Conservation (phyloP, 2,113 vertebrate species). For the Panthera uncia region DNA sequence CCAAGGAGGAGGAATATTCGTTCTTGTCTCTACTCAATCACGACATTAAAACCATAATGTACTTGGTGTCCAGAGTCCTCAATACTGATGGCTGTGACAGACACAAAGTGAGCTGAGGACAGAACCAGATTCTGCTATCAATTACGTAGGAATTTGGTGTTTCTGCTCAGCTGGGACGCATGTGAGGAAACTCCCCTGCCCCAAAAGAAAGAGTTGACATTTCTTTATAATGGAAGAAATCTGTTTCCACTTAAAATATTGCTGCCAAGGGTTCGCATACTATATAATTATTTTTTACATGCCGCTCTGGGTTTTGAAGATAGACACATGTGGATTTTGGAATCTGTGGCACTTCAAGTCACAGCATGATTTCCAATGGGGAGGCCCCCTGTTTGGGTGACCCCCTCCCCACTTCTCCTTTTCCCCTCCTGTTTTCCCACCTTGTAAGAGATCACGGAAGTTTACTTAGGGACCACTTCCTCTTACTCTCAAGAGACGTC, state of each 20-base stretch:
- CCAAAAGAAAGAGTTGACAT: constrained; percentile 78
- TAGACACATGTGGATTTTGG: constrained; percentile 63
- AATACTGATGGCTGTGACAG: constrained; percentile 32
- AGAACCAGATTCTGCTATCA: constrained; percentile 70
- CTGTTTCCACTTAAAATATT: constrained; percentile 81
- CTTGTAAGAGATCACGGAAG: neutral
- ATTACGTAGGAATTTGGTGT: constrained; percentile 71
- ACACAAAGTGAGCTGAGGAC: constrained; percentile 63
- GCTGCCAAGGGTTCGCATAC: constrained; percentile 65
- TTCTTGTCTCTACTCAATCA: neutral
- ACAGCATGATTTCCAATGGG: constrained; percentile 41
- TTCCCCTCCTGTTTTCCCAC: neutral
- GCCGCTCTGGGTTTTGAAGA: constrained; percentile 65
- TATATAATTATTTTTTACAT: constrained; percentile 68
- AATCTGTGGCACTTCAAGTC: constrained; percentile 1
- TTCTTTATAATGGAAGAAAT: constrained; percentile 69
- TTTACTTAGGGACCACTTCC: neutral
- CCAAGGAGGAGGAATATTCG: neutral
- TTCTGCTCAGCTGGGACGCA: constrained; percentile 71
- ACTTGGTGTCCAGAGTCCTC: constrained; percentile 42
- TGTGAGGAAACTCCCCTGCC: constrained; percentile 40
- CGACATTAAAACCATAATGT: neutral
- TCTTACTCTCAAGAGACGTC: neutral
- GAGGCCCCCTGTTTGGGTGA: neutral
- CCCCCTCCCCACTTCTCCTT: neutral